Conservation (phyloP, 2,797 vertebrate species). For the Molossus alvarezi region DNA sequence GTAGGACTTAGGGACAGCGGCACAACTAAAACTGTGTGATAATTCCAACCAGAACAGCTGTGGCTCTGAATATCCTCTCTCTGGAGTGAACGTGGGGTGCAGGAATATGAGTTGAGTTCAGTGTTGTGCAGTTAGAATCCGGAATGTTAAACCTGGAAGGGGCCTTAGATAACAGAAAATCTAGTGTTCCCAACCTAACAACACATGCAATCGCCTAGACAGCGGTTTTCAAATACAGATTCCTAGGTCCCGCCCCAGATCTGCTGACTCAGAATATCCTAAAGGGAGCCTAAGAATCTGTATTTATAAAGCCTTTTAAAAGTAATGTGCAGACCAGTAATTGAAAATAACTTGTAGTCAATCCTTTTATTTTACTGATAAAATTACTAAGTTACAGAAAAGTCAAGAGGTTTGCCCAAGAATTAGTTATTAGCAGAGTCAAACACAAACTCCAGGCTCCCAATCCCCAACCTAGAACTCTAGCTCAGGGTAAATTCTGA, state of each 20-base stretch:
- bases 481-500: not conserved
- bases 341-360: not conserved
- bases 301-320: not conserved
- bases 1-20: not conserved
- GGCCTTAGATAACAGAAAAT: not conserved
- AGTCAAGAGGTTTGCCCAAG: not conserved
- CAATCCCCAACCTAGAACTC: not conserved
- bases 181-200: not conserved
- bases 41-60: fast-evolving
- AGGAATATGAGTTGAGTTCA: not conserved
- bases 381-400: conserved; percentile 27
- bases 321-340: not conserved
- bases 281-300: not conserved
- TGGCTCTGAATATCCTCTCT: not conserved
- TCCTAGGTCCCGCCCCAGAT: not conserved
- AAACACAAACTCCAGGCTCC: not conserved
- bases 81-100: not conserved
- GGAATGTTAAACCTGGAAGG: not conserved
- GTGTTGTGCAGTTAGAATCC: not conserved
- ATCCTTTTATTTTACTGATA: not conserved
- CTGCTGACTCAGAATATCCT: not conserved
- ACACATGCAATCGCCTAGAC: not conserved
- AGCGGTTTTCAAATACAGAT: conserved; percentile 1
- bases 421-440: not conserved
- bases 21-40: not conserved